Evolutionary conservation across 2,888 invertebrate species (phyloP).

Genomic region (Phaonia tiefii): DNA sequence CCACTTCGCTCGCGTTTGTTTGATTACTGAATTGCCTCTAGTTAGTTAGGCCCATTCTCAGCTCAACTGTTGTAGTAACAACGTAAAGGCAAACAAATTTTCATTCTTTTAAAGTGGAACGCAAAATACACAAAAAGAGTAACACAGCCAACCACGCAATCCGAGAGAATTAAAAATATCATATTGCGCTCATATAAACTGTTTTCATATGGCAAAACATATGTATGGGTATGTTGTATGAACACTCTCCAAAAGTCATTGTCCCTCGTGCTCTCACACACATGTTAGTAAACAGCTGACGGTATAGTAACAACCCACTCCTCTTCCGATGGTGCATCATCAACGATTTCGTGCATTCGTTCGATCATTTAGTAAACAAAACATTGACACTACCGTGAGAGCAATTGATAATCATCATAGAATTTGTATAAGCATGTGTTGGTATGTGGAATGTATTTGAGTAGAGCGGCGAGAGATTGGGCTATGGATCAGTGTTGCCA

Average conservation of each 20-base stretch:
- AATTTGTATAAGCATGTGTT: neutral
- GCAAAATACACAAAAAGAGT: slow-evolving; percentile 4
- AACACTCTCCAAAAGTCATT: neutral
- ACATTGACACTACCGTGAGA: neutral
- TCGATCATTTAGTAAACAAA: slow-evolving; percentile 12
- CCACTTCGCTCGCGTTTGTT: slow-evolving; percentile 67
- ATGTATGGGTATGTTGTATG: neutral
- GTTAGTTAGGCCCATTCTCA: slow-evolving; percentile 62
- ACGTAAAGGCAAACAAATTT: slow-evolving; percentile 52
- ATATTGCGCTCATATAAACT: too few species aligned
- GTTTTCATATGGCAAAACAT: too few species aligned
- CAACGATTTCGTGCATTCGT: neutral
- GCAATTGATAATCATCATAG: neutral
- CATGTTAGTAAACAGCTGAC: slow-evolving; percentile 7
- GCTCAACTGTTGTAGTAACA: slow-evolving; percentile 13
- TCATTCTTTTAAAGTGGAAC: slow-evolving; percentile 5
- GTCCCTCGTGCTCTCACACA: neutral
- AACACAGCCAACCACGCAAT: neutral
- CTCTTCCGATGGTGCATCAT: neutral
- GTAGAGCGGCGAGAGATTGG: neutral
- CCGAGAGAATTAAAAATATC: neutral
- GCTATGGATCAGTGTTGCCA: too few species aligned
- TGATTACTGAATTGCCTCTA: slow-evolving; percentile 65
- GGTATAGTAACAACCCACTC: neutral
- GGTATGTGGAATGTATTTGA: neutral